A percentile compares a stretch with the other conserved stretches of the same genome.
These are phyloP conservation scores for Lytechinus variegatus DNA, from an alignment of 35 echinoderm and acorn worm genomes.

Conservation along the genomic window DNA sequence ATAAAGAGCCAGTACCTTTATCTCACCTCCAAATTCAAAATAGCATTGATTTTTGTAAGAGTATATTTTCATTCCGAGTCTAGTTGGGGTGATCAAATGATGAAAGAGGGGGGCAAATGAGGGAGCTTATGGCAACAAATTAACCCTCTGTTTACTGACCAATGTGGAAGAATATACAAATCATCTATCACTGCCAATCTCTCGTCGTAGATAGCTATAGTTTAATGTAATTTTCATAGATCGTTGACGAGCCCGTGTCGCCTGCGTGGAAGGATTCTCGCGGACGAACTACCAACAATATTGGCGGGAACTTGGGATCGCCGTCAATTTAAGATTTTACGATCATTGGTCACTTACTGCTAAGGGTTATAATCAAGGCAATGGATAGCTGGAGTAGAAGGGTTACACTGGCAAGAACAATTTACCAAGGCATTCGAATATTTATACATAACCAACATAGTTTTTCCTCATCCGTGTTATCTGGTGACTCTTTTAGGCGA, in stretches of 20 bases:
- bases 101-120: not conserved
- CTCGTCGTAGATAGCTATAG: not conserved
- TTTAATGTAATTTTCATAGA: conserved; percentile 3
- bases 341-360: not conserved
- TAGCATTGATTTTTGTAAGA: not conserved
- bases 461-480: too few species aligned
- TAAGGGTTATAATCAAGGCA: not conserved
- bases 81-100: not conserved
- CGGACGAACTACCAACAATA: not conserved
- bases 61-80: not conserved
- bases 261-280: not conserved
- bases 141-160: not conserved
- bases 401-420: not conserved
- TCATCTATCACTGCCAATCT: not conserved
- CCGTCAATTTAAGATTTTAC: not conserved
- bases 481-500: too few species aligned
- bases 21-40: not conserved
- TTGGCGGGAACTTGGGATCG: not conserved
- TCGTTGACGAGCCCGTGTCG: not conserved
- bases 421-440: not conserved
- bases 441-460: too few species aligned
- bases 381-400: too few species aligned
- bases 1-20: not conserved
- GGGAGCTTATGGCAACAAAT: not conserved
- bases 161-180: not conserved